Evolutionary conservation across 2,888 invertebrate species (phyloP).

Genomic region (Rhingia rostrata): DNA sequence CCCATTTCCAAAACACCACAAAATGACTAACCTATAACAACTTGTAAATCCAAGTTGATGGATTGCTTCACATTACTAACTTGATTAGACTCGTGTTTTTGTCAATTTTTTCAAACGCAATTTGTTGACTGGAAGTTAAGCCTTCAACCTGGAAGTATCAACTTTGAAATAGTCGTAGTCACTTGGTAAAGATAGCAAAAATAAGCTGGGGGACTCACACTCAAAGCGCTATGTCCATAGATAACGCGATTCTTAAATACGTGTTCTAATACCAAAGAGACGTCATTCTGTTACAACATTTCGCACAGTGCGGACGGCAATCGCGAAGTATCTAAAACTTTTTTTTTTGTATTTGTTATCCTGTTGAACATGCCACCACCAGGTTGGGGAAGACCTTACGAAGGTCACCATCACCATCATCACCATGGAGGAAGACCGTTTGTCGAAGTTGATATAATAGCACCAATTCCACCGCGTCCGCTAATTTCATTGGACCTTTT

Average conservation of each 20-base stretch:
- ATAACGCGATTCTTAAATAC: constrained; percentile 10
- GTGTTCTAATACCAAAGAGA: neutral
- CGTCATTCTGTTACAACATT: constrained; percentile 1
- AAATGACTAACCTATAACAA: constrained; percentile 1
- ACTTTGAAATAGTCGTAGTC: neutral
- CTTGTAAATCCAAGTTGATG: constrained; percentile 14
- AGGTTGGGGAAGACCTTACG: constrained; percentile 53
- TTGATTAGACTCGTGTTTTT: constrained; percentile 12
- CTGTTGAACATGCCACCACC: constrained; percentile 51
- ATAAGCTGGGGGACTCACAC: constrained; percentile 19
- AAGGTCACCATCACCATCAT: constrained; percentile 36
- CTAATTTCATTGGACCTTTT: constrained; percentile 44
- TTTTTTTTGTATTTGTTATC: neutral
- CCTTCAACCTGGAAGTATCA: constrained; percentile 19
- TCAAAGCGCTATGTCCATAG: neutral
- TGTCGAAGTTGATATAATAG: constrained; percentile 50
- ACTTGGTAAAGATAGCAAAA: constrained; percentile 2
- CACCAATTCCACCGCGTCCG: constrained; percentile 38
- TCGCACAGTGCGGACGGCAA: constrained; percentile 1
- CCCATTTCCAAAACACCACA: neutral
- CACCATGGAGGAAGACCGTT: constrained; percentile 31
- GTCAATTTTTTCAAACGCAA: neutral
- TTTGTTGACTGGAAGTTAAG: constrained; percentile 18
- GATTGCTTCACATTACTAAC: neutral
- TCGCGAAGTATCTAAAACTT: neutral